Percentiles rank a stretch among this genome's conserved stretches.
These are phyloP conservation scores for Tridacna crocea DNA, from an alignment of 2,888 invertebrate species.

Conservation along the genomic window DNA sequence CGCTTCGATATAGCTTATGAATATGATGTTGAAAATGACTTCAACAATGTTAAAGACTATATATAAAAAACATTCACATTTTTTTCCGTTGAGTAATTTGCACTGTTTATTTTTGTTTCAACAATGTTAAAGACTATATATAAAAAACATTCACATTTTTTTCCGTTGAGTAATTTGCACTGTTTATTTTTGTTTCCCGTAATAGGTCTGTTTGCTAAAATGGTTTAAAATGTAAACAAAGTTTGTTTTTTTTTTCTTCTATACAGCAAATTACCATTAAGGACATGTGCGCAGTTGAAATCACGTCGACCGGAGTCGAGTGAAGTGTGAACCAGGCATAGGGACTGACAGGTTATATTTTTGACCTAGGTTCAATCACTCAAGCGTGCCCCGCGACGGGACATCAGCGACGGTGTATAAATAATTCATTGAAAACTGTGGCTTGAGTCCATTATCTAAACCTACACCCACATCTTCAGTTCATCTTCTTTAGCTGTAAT, in stretches of 20 bases:
- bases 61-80: no score
- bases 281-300: conserved; percentile 26
- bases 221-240: not conserved
- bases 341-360: conserved; percentile 50
- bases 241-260: not conserved
- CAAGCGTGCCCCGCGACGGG: conserved; percentile 9
- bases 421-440: conserved; percentile 16
- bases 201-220: not conserved
- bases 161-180: not conserved
- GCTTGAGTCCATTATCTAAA: conserved; percentile 15
- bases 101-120: not conserved
- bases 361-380: conserved; percentile 36
- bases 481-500: no score
- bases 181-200: not conserved
- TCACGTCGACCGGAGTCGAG: conserved; percentile 21
- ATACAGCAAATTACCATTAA: conserved; percentile 9
- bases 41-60: no score
- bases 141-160: no score
- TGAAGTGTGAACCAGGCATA: conserved; percentile 41
- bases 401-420: not conserved
- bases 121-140: no score
- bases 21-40: no score
- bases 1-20: no score
- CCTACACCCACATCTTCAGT: no score
- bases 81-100: no score